These are phyloP conservation scores for Telmatherina bonti DNA, from an alignment of 2,797 vertebrate species.

Conservation along the genomic window DNA sequence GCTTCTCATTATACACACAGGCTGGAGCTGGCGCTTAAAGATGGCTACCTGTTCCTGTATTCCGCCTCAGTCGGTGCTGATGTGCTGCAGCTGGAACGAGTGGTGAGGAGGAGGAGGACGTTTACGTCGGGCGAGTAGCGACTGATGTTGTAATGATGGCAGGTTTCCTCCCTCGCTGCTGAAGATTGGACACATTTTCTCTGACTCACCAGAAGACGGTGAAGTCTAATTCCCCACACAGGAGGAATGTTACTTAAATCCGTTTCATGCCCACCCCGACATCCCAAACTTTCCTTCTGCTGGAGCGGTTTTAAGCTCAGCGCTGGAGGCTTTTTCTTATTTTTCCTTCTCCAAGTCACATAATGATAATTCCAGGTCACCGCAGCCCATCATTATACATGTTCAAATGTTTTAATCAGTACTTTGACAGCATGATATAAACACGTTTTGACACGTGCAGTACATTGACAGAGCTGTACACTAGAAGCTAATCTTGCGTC, in stretches of 20 bases:
- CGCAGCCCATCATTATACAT: too few species aligned
- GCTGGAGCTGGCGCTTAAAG: conserved; percentile 56
- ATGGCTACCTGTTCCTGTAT: conserved; percentile 57
- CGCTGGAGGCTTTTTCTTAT: too few species aligned
- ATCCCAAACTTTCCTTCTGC: not conserved
- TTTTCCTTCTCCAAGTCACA: too few species aligned
- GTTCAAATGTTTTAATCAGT: too few species aligned
- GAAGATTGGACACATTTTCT: conserved; percentile 35
- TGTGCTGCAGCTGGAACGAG: conserved; percentile 37
- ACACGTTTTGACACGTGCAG: conserved; percentile 37
- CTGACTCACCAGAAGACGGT: conserved; percentile 26
- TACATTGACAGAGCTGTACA: too few species aligned
- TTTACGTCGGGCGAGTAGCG: conserved; percentile 44
- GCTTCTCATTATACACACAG: conserved; percentile 70
- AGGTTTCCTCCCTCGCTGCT: conserved; percentile 44
- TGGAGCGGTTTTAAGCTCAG: not conserved
- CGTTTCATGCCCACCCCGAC: conserved; percentile 7
- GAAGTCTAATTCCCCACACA: conserved; percentile 21
- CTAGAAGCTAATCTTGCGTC: too few species aligned
- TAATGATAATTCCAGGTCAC: too few species aligned
- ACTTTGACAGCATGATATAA: too few species aligned
- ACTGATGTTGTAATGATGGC: conserved; percentile 72
- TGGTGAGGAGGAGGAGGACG: conserved; percentile 50
- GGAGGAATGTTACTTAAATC: conserved; percentile 26
- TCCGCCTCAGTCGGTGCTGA: conserved; percentile 49